Base-by-base conservation (phyloP, 2,113 vertebrate genomes). In the Petrocephalus zakoni region DNA sequence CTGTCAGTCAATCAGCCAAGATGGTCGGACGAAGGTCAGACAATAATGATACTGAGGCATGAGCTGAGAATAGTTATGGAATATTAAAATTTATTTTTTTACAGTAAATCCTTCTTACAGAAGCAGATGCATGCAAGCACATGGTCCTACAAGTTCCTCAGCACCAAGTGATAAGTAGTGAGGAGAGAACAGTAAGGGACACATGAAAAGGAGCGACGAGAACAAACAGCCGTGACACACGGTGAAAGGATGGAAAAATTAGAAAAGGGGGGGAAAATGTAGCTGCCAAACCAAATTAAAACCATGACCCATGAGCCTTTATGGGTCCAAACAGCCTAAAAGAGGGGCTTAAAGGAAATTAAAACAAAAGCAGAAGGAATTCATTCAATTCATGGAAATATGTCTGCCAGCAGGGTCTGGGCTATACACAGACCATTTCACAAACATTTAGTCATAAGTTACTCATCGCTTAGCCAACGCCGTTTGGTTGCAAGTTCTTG, bases 361-460 rank as follows among this genome's bases (percentile, higher is more conserved):
- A 68, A 68, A 68, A 46, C 81, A 83, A 9, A 83, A 83, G 37
- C 34, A 83, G 81, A 83, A 83, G 37, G 81, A 83, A 49, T 42
- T 83, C 42, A 49, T 83, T 83, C 81, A 83, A 49, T 49, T 47
- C 46, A 49, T 49, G 81, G 46, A 83, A 49, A 83, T 47, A 49
- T 83, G 81, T 21, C 81, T 83, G 81, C 81, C 81, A 83, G 9
- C 46, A 49, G 8, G 22, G 81, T 22, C 46, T 83, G 81, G 46
- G 49, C 46, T 34, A 78, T 78, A 47, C 42, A 83, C 21, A 4
- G 81, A 49, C 46, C 46, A 0, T 83, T 83, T 83, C 81, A 83
- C 37, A 83, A 83, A 83, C 81, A 83, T 49, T 81, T 81, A 81
- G 34, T 81, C 75, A 81, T 81, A 21, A 42, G 75, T 81, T 81